Percentiles rank a stretch among this genome's conserved stretches.
Conservation (phyloP, 1,140 invertebrate genomes). For the Drosophila serrata region DNA sequence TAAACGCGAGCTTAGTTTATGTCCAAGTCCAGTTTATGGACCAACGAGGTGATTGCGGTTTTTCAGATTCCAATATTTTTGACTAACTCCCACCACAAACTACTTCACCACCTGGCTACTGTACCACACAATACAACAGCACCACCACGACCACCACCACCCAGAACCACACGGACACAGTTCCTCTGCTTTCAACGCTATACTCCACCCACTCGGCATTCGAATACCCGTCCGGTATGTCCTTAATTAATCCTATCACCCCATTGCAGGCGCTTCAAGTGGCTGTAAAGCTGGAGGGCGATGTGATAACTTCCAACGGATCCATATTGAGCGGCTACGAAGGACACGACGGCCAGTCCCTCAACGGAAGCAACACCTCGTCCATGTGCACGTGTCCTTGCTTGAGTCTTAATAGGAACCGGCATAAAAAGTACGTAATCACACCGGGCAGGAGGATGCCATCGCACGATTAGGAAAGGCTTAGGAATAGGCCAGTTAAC, state of each 20-base stretch:
- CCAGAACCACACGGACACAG: constrained; percentile 50
- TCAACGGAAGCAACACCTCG: constrained; percentile 88
- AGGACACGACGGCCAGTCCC: constrained; percentile 86
- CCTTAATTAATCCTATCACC: constrained; percentile 27
- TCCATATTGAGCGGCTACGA: constrained; percentile 91
- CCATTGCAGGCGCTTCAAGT: constrained; percentile 91
- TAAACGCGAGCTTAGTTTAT: constrained; percentile 83
- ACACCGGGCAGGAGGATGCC: constrained; percentile 7
- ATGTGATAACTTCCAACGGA: constrained; percentile 96
- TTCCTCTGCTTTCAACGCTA: constrained; percentile 32
- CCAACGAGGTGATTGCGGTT: constrained; percentile 84
- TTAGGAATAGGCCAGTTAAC: constrained; percentile 39
- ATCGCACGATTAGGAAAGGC: constrained; percentile 22
- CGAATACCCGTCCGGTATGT: constrained; percentile 2
- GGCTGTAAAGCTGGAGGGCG: constrained; percentile 96
- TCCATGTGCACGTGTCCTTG: constrained; percentile 93
- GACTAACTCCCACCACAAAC: constrained; percentile 44
- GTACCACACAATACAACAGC: constrained; percentile 33
- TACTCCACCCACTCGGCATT: constrained; percentile 14
- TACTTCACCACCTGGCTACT: constrained; percentile 43
- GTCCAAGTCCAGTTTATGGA: constrained; percentile 85
- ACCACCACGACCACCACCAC: constrained; percentile 12
- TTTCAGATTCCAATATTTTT: constrained; percentile 60
- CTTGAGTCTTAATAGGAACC: constrained; percentile 89
- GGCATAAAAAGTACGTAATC: constrained; percentile 86